phyloP scores from a whole-genome alignment of 2,888 invertebrate species.

The Archips crataeganus region DNA sequence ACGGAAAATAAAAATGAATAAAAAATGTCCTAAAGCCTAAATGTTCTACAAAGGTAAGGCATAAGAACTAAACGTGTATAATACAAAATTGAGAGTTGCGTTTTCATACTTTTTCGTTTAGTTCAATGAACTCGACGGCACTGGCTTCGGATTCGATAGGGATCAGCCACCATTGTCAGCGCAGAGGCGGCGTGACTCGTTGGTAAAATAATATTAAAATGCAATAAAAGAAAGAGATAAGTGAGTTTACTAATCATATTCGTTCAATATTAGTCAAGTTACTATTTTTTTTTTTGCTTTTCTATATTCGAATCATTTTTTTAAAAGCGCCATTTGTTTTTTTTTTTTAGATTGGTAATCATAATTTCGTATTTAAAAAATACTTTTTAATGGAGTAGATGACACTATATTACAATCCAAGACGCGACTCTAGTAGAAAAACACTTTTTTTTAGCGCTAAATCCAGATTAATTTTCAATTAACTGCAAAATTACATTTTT shows the following conservation, averaged over 20 bases:
- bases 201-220: slow-evolving; percentile 11
- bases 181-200: slow-evolving; percentile 13
- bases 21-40: neutral
- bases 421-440: too few species aligned
- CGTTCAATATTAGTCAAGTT: neutral
- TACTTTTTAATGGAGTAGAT: too few species aligned
- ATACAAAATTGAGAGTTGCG: slow-evolving; percentile 8
- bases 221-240: neutral
- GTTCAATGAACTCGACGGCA: slow-evolving; percentile 36
- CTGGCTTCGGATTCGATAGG: slow-evolving; percentile 31
- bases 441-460: too few species aligned
- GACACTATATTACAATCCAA: too few species aligned
- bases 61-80: slow-evolving; percentile 11
- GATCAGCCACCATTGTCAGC: slow-evolving; percentile 35
- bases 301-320: too few species aligned
- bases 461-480: too few species aligned
- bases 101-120: slow-evolving; percentile 33
- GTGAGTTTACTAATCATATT: neutral
- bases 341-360: too few species aligned
- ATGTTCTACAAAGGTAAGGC: neutral
- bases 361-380: too few species aligned
- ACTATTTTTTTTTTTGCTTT: neutral
- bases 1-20: neutral
- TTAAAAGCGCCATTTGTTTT: too few species aligned
- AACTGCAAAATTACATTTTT: too few species aligned